A percentile compares a stretch with the other conserved stretches of the same genome.
These are phyloP conservation scores for Drosophila kanapiae DNA, from an alignment of 1,140 invertebrate species.

Conservation along the genomic window DNA sequence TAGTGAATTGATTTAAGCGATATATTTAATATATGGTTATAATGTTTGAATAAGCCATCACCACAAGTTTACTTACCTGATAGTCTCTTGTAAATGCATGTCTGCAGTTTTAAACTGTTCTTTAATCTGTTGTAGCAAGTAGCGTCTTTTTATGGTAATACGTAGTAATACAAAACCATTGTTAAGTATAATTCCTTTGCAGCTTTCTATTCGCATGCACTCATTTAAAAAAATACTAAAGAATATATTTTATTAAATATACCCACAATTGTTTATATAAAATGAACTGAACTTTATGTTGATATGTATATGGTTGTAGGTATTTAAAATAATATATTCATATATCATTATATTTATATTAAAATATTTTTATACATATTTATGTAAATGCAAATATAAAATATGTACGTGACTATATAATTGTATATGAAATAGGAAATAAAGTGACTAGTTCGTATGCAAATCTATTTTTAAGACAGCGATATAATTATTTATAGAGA, in stretches of 20 bases:
- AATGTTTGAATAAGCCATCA: neutral
- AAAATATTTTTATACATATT: no score
- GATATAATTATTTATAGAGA: conserved; percentile 3
- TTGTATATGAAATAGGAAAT: neutral
- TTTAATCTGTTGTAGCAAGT: neutral
- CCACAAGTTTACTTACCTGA: conserved; percentile 41
- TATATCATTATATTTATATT: neutral
- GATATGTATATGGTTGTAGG: neutral
- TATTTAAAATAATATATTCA: conserved; percentile 1
- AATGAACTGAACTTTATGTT: neutral
- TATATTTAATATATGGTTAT: neutral
- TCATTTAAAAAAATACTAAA: neutral
- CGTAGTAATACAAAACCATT: neutral
- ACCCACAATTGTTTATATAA: neutral
- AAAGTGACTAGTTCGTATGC: neutral
- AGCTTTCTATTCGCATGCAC: neutral
- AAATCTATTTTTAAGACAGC: conserved; percentile 7
- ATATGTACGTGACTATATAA: neutral
- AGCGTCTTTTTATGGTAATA: neutral
- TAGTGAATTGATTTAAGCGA: neutral
- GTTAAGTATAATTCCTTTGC: neutral
- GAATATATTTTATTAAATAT: neutral
- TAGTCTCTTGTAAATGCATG: conserved; percentile 69
- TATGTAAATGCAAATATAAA: neutral
- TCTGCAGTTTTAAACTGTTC: neutral